These are phyloP conservation scores for Rana temporaria DNA, from an alignment of 2,113 vertebrate species.

Conservation along the genomic window DNA sequence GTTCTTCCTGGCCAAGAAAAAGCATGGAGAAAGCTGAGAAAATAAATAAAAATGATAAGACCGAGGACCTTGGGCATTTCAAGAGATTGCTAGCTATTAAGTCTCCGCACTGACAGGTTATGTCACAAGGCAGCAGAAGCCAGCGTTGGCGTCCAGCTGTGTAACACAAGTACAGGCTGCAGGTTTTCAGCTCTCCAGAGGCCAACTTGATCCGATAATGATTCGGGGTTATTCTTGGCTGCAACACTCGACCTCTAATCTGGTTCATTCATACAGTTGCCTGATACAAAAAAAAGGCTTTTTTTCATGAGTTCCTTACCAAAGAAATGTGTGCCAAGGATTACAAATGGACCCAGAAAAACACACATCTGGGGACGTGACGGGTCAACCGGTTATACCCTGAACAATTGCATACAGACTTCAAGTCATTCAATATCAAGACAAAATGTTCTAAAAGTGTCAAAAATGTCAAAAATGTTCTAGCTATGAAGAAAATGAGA, in stretches of 20 bases:
- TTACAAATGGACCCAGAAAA: too few relatives aligned
- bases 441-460: too few relatives aligned
- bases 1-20: neutral
- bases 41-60: neutral
- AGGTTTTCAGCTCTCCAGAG: neutral
- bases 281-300: neutral
- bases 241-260: neutral
- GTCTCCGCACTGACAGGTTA: neutral
- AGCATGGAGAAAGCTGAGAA: neutral
- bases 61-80: neutral
- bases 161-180: neutral
- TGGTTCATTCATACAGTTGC: neutral
- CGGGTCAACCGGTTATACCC: too few relatives aligned
- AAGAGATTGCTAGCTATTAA: constrained; percentile 1
- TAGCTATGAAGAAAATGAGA: neutral
- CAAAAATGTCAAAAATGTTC: neutral
- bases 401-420: too few relatives aligned
- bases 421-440: too few relatives aligned
- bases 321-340: too few relatives aligned
- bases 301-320: neutral
- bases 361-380: too few relatives aligned
- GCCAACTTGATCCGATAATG: neutral
- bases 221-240: constrained; percentile 44
- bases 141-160: constrained; percentile 6
- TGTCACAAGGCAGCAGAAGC: neutral